Conservation (phyloP, 2,888 invertebrate species). For the Bimastos eiseni region DNA sequence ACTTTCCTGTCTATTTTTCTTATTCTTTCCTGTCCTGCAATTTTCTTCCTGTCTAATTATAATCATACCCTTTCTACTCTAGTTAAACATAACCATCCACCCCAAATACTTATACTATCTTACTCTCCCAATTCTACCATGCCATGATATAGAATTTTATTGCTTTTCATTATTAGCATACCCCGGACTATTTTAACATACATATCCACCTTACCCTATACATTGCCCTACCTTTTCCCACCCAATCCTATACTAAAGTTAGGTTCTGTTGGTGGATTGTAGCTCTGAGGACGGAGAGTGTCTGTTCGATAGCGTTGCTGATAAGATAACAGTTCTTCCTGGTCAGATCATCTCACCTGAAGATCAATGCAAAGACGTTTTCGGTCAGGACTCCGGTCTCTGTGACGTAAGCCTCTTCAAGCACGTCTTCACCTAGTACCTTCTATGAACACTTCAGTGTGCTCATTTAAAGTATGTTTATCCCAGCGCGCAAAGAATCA, state of each 20-base stretch:
- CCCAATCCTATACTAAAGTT: not conserved
- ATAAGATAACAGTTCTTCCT: conserved; percentile 19
- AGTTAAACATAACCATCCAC: too few relatives aligned
- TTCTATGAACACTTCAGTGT: too few relatives aligned
- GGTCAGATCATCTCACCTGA: conserved; percentile 30
- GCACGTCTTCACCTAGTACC: too few relatives aligned
- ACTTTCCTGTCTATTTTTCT: not conserved
- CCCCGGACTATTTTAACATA: not conserved
- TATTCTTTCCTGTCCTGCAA: not conserved
- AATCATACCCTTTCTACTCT: too few relatives aligned
- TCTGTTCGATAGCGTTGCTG: conserved; percentile 33
- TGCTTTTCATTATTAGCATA: too few relatives aligned
- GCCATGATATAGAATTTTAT: too few relatives aligned
- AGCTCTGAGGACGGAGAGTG: conserved; percentile 35
- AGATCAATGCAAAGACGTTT: conserved; percentile 34
- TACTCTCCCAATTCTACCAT: too few relatives aligned
- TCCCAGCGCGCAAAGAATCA: too few relatives aligned
- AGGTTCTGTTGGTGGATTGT: not conserved
- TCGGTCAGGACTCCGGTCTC: conserved; percentile 33
- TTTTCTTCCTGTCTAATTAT: too few relatives aligned
- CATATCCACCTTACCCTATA: not conserved
- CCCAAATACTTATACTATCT: too few relatives aligned
- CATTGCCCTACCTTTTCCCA: not conserved
- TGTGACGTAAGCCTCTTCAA: conserved; percentile 30
- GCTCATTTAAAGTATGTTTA: too few relatives aligned